phyloP scores from a whole-genome alignment of 2,113 vertebrate species.

The Nerophis ophidion region DNA sequence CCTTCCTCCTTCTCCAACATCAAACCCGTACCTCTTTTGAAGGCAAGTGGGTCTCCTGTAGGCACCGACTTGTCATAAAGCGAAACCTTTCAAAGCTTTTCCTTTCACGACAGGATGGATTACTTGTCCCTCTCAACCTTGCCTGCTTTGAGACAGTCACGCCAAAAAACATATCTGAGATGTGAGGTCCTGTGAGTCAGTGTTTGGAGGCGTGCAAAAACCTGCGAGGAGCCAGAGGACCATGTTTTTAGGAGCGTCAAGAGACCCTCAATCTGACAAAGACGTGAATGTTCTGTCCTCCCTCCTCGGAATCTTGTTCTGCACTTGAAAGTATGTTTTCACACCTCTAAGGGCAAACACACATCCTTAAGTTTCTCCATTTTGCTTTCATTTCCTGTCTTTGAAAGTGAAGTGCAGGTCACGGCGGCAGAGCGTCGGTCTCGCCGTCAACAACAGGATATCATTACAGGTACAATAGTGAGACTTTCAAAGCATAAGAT shows the following conservation, averaged over 20 bases:
- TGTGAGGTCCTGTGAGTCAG: slow-evolving; percentile 9
- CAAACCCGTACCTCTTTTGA: slow-evolving; percentile 26
- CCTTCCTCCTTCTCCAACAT: slow-evolving; percentile 38
- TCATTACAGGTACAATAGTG: slow-evolving; percentile 28
- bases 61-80: slow-evolving; percentile 7
- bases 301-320: background rate
- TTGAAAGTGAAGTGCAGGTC: slow-evolving; percentile 5
- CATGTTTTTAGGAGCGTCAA: slow-evolving; percentile 19
- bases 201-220: slow-evolving; percentile 13
- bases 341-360: slow-evolving; percentile 28
- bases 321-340: slow-evolving; percentile 36
- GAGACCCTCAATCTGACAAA: slow-evolving; percentile 19
- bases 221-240: slow-evolving; percentile 16
- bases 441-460: slow-evolving; percentile 37
- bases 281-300: slow-evolving; percentile 17
- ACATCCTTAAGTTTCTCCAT: slow-evolving; percentile 9
- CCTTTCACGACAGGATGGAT: slow-evolving; percentile 34
- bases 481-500: slow-evolving; percentile 25
- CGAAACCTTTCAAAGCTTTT: slow-evolving; percentile 40
- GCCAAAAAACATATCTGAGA: slow-evolving; percentile 39
- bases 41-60: slow-evolving; percentile 9
- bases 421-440: slow-evolving; percentile 1
- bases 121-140: slow-evolving; percentile 23
- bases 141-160: slow-evolving; percentile 22
- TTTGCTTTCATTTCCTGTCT: slow-evolving; percentile 21